A percentile compares a stretch with the other conserved stretches of the same genome.
Conservation (phyloP, 2,888 invertebrate genomes). For the Leptinotarsa juncta region DNA sequence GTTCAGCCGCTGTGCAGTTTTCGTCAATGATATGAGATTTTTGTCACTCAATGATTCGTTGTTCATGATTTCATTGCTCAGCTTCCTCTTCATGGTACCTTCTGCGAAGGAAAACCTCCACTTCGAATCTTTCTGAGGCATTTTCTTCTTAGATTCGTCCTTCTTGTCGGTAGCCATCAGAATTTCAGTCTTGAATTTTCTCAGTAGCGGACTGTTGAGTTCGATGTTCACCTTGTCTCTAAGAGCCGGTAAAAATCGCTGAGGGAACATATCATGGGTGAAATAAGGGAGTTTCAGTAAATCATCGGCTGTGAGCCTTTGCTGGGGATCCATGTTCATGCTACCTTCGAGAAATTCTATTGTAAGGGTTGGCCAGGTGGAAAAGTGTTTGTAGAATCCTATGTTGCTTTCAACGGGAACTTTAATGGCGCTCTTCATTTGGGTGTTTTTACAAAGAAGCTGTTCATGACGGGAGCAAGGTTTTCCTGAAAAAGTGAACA, state of each 20-base stretch:
- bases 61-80: conserved; percentile 52
- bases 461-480: conserved; percentile 66
- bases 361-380: conserved; percentile 64
- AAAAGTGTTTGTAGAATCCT: conserved; percentile 63
- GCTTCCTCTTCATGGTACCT: conserved; percentile 59
- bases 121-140: conserved; percentile 34
- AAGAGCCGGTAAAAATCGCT: conserved; percentile 75
- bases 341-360: conserved; percentile 67
- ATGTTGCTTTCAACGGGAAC: conserved; percentile 47
- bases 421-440: conserved; percentile 64
- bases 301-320: conserved; percentile 72
- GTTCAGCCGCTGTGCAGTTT: conserved; percentile 50
- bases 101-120: conserved; percentile 62
- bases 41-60: conserved; percentile 48
- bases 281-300: conserved; percentile 67
- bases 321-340: conserved; percentile 74
- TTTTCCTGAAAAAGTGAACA: conserved; percentile 60
- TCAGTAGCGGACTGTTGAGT: conserved; percentile 69
- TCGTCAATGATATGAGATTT: conserved; percentile 51
- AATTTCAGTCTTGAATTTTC: conserved; percentile 63
- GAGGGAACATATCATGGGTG: conserved; percentile 68
- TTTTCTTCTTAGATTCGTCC: conserved; percentile 50
- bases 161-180: conserved; percentile 61
- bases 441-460: conserved; percentile 65
- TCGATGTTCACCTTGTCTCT: conserved; percentile 74